Evolutionary conservation across 1,140 invertebrate genomes (phyloP), one percentile per base, ranked within the genome.

Genomic region (Rhynchophorus ferrugineus): DNA sequence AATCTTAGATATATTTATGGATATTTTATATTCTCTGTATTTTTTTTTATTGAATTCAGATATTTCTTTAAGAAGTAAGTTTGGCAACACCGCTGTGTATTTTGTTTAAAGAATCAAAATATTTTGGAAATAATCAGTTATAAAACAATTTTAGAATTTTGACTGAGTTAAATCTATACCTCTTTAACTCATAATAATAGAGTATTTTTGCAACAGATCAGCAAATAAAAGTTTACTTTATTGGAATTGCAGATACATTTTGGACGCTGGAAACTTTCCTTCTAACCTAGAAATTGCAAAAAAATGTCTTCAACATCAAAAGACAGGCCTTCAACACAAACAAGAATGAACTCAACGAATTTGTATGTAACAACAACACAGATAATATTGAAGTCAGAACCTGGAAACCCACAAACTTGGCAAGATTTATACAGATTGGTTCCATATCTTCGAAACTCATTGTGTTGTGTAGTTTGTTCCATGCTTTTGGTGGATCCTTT

Each of bases 401-500:
- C 73, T 14, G 79, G 83, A 49, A 83, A 87, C 69, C 78, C 78
- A 34, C 75, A 74, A 49, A 81, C 83, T 20, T 88, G 86, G 81
- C 78, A 78, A 38, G 89, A 93, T 71, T 73, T 95, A 43, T 88
- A 86, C 71, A 75, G 86, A 53, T 77, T 89, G 56, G 75, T 94
- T 52, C 87, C 86, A 1, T 88, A 89, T 70, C 75, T 94, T 61
- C 77, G 89, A 34, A 87, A 91, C 70, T 85, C 89, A 58, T 73
- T 95, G 50, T 87, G 86, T 51, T 94, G 91, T 71, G 87, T 86
- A 47, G 90, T 93, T 29, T 94, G 91, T 70, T 83, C 84, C 45
- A 84, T 88, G 65, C 74, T 94, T 48, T 71, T 92, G 37, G 82
- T 83, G 39, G 83, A 89, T 66, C 90, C 91, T 1, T 84, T 84